Evolutionary conservation across 2,888 invertebrate species (phyloP), one percentile per base, ranked within the genome.

Genomic region (Rhingia rostrata): DNA sequence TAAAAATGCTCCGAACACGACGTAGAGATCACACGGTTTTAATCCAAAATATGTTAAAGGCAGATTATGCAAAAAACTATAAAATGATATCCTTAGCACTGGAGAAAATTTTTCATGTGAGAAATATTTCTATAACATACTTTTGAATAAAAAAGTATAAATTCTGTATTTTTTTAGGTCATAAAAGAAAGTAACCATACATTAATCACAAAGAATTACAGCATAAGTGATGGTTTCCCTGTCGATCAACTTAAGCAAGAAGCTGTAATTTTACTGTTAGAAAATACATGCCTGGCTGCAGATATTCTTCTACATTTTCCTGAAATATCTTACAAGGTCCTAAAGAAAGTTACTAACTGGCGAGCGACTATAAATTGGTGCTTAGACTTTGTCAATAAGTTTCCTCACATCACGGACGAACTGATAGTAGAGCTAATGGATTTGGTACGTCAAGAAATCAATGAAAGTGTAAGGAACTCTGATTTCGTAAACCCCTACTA

Each of bases 251-350:
- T 14, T 0, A 39, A 78, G 4, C 87, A 87, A 39, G 86, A 87
- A 56, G 82, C 87, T 10, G 81, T 87, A 4, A 85, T 81, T 2
- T 10, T 86, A 0, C 63, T 79, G 4, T 41, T 87, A 12, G 88
- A 88, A 78, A 87, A 87, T 37, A 83, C 86, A 12, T 87, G 86
- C 7, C 56, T 88, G 4, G 78, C 84, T 10, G 87, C 86, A 0
- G 88, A 88, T 39, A 84, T 87, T 6, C 22, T 88, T 3, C 45
- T 88, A 14, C 88, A 88, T 49, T 87, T 88, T 37, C 88, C 88
- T 4, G 88, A 88, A 35, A 87, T 87, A 12, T 82, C 87, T 0
- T 86, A 85, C 63, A 78, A 84, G 4, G 69, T 88, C 12, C 70
- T 88, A 22, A 56, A 66, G 10, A 85, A 80, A 61, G 33, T 74